Conservation (phyloP, 2,888 invertebrate genomes). For the Drosophila imparisetae region DNA sequence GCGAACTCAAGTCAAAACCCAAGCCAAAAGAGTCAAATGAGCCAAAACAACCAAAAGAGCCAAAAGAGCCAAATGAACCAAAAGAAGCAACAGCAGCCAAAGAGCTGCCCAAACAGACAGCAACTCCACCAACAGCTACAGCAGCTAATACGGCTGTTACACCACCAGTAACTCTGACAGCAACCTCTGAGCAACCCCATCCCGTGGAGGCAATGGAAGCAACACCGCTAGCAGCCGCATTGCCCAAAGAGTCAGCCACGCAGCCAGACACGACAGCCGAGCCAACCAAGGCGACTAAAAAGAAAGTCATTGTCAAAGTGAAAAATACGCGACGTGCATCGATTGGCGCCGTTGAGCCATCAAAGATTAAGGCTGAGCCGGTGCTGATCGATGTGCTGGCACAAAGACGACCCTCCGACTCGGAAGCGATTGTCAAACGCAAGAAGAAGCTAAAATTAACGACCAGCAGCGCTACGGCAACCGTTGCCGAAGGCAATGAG, state of each 20-base stretch:
- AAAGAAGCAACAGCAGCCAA: neutral
- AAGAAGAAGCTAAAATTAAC: constrained; percentile 74
- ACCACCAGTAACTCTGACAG: neutral
- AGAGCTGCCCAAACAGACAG: constrained; percentile 3
- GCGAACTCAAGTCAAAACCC: constrained; percentile 57
- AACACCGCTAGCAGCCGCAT: constrained; percentile 23
- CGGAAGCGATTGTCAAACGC: constrained; percentile 80
- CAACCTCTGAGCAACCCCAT: constrained; percentile 11
- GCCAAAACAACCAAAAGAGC: neutral
- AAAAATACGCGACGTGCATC: constrained; percentile 79
- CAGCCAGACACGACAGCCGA: constrained; percentile 26
- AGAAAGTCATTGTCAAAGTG: constrained; percentile 61
- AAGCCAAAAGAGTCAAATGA: constrained; percentile 23
- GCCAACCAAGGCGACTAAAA: constrained; percentile 39
- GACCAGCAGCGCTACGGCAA: constrained; percentile 26
- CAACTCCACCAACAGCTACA: neutral
- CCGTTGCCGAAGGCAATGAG: constrained; percentile 54
- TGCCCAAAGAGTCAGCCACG: constrained; percentile 52
- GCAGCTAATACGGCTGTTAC: neutral
- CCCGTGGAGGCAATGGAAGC: constrained; percentile 51
- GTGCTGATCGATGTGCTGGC: constrained; percentile 54
- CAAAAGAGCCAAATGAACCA: neutral
- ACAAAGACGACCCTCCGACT: constrained; percentile 82
- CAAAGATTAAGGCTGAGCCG: constrained; percentile 75
- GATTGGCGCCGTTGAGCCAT: constrained; percentile 82